These are phyloP conservation scores for Himalopsyche kuldschensis DNA, from an alignment of 2,888 invertebrate species.

Conservation along the genomic window DNA sequence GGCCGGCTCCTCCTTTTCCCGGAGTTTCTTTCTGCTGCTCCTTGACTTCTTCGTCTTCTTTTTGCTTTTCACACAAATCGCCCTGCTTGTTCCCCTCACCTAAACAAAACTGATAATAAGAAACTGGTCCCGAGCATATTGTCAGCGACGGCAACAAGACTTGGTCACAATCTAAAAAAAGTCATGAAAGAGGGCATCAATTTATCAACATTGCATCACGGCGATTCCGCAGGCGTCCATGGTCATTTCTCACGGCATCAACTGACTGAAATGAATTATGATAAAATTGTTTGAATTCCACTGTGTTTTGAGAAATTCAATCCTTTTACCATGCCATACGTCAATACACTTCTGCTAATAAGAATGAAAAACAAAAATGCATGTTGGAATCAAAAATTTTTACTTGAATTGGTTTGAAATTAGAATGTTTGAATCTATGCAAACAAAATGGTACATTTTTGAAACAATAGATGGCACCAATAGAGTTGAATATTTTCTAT, in stretches of 20 bases:
- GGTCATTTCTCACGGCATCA: not conserved
- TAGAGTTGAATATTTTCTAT: too few relatives aligned
- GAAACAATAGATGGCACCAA: too few relatives aligned
- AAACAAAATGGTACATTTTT: too few relatives aligned
- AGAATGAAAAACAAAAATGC: not conserved
- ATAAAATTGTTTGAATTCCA: not conserved
- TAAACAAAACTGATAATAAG: constrained; percentile 3
- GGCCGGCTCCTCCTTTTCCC: not conserved
- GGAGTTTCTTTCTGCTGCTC: constrained; percentile 10
- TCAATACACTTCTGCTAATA: not conserved
- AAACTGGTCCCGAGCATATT: not conserved
- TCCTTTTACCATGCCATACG: not conserved
- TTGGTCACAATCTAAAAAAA: not conserved
- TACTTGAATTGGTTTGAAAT: too few relatives aligned
- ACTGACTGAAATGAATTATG: not conserved
- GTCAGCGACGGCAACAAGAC: not conserved
- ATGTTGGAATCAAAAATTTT: too few relatives aligned
- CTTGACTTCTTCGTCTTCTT: constrained; percentile 5
- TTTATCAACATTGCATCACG: not conserved
- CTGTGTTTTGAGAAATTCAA: not conserved
- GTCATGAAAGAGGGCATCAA: not conserved
- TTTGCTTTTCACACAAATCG: not conserved
- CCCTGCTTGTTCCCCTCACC: constrained; percentile 7
- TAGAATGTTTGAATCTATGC: too few relatives aligned
- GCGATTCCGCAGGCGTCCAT: not conserved